phyloP scores from a whole-genome alignment of 2,797 vertebrate species.

The Toxotes lorentzi region DNA sequence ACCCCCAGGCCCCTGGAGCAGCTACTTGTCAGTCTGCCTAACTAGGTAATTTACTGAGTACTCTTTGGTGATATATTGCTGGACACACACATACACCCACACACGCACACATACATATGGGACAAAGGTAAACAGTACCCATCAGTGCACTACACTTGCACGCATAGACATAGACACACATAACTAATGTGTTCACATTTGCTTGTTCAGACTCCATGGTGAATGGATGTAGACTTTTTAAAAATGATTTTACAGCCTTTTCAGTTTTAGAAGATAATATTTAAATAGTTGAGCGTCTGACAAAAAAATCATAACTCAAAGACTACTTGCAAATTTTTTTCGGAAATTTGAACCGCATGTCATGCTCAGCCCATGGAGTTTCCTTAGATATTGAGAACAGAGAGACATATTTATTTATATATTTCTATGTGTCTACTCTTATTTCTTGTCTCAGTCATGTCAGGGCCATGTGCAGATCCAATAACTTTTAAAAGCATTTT shows the following conservation, averaged over 20 bases:
- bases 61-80: too few relatives aligned
- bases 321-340: neutral
- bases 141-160: slow-evolving; percentile 7
- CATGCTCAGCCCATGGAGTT: neutral
- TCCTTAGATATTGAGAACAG: neutral
- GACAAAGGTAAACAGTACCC: neutral
- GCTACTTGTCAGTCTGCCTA: slow-evolving; percentile 30
- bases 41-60: neutral
- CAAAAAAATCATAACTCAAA: neutral
- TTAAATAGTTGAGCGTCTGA: neutral
- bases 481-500: neutral
- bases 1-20: slow-evolving; percentile 1
- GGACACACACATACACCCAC: slow-evolving; percentile 7
- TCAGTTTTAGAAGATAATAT: slow-evolving; percentile 1
- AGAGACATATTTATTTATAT: neutral
- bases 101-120: neutral
- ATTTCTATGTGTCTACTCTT: neutral
- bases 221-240: too few relatives aligned
- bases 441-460: neutral
- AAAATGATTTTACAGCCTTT: neutral
- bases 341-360: neutral
- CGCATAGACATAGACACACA: neutral
- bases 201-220: neutral
- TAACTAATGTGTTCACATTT: neutral
- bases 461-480: neutral